A percentile compares a stretch with the other conserved stretches of the same genome.
Evolutionary conservation across 1,140 invertebrate genomes (phyloP).

Genomic region (Cydia fagiglandana): DNA sequence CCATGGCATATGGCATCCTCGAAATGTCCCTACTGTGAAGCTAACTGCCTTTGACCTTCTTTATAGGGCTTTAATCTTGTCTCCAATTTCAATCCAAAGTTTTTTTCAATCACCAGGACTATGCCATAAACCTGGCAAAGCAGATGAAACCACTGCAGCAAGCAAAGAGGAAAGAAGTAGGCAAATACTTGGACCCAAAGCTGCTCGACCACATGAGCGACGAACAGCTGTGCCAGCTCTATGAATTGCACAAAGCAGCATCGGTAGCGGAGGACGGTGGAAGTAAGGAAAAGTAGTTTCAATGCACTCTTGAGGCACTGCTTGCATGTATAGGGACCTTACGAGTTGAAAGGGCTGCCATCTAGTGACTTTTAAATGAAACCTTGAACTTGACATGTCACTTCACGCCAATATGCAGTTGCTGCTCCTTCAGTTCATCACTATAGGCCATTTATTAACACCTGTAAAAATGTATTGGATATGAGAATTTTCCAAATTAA

Average conservation of each 20-base stretch:
- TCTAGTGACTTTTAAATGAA: too few relatives aligned
- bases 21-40: too few relatives aligned
- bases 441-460: too few relatives aligned
- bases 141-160: slow-evolving; percentile 84
- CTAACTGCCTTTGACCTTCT: too few relatives aligned
- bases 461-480: too few relatives aligned
- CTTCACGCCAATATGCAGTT: too few relatives aligned
- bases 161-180: slow-evolving; percentile 79
- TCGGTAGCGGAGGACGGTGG: slow-evolving; percentile 37
- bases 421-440: too few relatives aligned
- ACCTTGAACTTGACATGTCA: too few relatives aligned
- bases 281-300: slow-evolving; percentile 12
- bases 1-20: too few relatives aligned
- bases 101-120: slow-evolving; percentile 81
- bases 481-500: too few relatives aligned
- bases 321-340: not conserved
- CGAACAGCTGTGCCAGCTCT: slow-evolving; percentile 90
- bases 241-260: slow-evolving; percentile 89
- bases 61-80: too few relatives aligned
- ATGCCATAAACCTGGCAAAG: slow-evolving; percentile 85
- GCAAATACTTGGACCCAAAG: slow-evolving; percentile 81
- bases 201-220: slow-evolving; percentile 86
- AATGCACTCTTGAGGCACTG: not conserved
- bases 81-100: not conserved
- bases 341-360: too few relatives aligned